Evolutionary conservation across 1,140 invertebrate species (phyloP).

Genomic region (Battus philenor): DNA sequence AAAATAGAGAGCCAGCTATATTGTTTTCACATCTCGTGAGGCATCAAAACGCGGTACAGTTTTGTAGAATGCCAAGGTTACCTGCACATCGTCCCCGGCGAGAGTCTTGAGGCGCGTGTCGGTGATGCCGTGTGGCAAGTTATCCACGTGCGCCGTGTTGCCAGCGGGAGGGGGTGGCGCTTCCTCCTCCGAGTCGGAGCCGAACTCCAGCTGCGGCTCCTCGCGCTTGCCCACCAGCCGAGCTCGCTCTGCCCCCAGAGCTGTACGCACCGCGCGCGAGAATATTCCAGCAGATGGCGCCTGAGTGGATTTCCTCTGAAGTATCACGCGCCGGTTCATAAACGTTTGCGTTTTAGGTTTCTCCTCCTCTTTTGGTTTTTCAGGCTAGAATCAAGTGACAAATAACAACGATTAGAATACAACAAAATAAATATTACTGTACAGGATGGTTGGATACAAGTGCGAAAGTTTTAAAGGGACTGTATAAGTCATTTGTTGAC

Average conservation of each 20-base stretch:
- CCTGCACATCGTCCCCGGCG: constrained; percentile 57
- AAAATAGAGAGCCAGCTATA: too few species aligned
- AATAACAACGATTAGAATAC: too few species aligned
- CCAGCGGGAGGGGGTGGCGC: too few species aligned
- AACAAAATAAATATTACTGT: neutral
- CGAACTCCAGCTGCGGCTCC: constrained; percentile 23
- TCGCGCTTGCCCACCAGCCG: constrained; percentile 30
- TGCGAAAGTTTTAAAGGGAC: too few species aligned
- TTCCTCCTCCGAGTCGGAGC: constrained; percentile 19
- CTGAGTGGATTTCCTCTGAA: constrained; percentile 33
- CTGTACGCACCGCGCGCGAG: constrained; percentile 48
- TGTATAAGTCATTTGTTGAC: neutral
- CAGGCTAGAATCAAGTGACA: constrained; percentile 25
- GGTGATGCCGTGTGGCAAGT: constrained; percentile 59
- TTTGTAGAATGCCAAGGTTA: constrained; percentile 29
- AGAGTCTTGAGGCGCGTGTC: constrained; percentile 51
- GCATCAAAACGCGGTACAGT: too few species aligned
- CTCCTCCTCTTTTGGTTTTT: constrained; percentile 26
- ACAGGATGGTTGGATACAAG: too few species aligned
- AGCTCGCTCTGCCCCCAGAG: constrained; percentile 22
- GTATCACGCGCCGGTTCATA: constrained; percentile 47
- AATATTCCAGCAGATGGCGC: constrained; percentile 46
- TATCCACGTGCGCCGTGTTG: constrained; percentile 30
- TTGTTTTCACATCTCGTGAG: too few species aligned
- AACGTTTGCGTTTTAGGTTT: constrained; percentile 25